Evolutionary conservation across 1,140 invertebrate species (phyloP).

Genomic region (Zaprionus africanus): DNA sequence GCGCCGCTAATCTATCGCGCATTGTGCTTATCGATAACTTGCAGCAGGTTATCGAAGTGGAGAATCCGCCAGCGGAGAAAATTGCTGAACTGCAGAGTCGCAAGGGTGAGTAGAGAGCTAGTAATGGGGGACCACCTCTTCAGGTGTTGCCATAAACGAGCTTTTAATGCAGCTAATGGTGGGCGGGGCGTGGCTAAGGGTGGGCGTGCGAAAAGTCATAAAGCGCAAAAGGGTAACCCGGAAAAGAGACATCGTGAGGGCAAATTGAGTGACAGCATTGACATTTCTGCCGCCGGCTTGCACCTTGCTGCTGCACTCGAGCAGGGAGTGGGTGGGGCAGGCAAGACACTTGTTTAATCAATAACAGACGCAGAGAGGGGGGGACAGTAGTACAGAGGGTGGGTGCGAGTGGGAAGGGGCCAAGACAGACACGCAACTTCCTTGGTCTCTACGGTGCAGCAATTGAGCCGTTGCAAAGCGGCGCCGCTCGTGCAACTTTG

Average conservation of each 20-base stretch:
- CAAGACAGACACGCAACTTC: constrained; percentile 48
- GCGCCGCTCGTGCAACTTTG: constrained; percentile 13
- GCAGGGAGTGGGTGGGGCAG: neutral
- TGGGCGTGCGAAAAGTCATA: constrained; percentile 76
- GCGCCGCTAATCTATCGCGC: constrained; percentile 86
- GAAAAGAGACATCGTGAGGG: constrained; percentile 35
- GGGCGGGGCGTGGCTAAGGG: constrained; percentile 10
- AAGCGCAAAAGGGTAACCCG: constrained; percentile 42
- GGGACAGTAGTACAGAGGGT: neutral
- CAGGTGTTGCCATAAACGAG: constrained; percentile 75
- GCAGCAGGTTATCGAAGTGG: constrained; percentile 90
- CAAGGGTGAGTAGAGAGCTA: constrained; percentile 86
- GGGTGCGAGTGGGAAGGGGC: neutral
- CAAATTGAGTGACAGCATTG: constrained; percentile 51
- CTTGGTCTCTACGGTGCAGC: constrained; percentile 23
- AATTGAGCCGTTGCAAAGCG: constrained; percentile 35
- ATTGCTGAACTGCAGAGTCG: constrained; percentile 89
- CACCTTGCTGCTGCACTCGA: constrained; percentile 13
- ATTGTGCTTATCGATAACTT: constrained; percentile 90
- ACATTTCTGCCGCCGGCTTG: constrained; percentile 54
- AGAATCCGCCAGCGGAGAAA: constrained; percentile 89
- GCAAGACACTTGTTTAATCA: constrained; percentile 76
- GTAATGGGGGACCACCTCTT: neutral
- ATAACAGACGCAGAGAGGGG: constrained; percentile 36
- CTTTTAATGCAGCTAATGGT: constrained; percentile 66